phyloP scores from a whole-genome alignment of 2,113 vertebrate species.

The Oreotrochilus melanogaster region DNA sequence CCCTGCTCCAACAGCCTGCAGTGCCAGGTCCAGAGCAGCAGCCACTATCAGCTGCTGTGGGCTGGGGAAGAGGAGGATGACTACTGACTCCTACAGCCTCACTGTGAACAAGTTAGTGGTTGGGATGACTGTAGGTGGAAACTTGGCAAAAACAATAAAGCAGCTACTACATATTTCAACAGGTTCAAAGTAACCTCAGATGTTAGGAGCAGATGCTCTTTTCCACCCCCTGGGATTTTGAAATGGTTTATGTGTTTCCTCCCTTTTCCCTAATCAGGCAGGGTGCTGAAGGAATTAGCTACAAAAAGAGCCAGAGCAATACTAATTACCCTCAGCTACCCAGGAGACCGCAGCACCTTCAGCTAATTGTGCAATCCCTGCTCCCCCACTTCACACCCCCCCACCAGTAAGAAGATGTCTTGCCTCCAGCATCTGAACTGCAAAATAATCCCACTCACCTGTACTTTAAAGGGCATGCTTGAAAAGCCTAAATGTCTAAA shows the following conservation, averaged over 20 bases:
- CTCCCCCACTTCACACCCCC: slow-evolving; percentile 29
- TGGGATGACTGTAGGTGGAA: slow-evolving; percentile 65
- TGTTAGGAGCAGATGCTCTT: slow-evolving; percentile 73
- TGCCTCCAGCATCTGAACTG: slow-evolving; percentile 12
- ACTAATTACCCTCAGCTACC: slow-evolving; percentile 62
- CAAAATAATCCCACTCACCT: slow-evolving; percentile 56
- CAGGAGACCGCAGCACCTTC: slow-evolving; percentile 23
- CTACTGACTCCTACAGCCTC: slow-evolving; percentile 44
- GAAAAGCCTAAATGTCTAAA: neutral
- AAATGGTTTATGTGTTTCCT: slow-evolving; percentile 66
- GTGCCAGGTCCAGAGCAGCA: neutral
- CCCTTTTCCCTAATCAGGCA: slow-evolving; percentile 60
- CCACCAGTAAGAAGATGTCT: slow-evolving; percentile 6
- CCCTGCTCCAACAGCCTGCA: accelerated
- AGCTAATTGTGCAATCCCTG: slow-evolving; percentile 43
- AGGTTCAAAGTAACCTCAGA: slow-evolving; percentile 79
- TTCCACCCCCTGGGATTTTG: slow-evolving; percentile 68
- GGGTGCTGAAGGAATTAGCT: slow-evolving; percentile 70
- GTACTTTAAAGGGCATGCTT: slow-evolving; percentile 1
- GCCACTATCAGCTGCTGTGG: neutral
- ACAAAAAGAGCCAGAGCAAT: slow-evolving; percentile 9
- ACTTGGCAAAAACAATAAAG: slow-evolving; percentile 77
- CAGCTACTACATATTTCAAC: slow-evolving; percentile 70
- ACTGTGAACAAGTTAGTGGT: slow-evolving; percentile 41
- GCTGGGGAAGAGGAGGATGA: neutral